Evolutionary conservation across 2,888 invertebrate species (phyloP).

Genomic region (Cosmorhoe ocellata): DNA sequence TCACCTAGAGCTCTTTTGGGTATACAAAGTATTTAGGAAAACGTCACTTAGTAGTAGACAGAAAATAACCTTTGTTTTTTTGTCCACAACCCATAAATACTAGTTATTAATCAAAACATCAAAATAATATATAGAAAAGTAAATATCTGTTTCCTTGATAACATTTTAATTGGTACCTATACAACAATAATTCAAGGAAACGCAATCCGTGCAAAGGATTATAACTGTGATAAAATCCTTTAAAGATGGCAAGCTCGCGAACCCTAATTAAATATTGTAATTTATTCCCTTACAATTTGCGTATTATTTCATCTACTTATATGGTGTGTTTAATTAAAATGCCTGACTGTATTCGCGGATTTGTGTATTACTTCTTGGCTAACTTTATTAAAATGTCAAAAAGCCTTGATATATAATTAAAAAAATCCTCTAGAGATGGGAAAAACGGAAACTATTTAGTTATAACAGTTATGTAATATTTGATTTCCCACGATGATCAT

Average conservation of each 20-base stretch:
- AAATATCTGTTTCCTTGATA: too few relatives aligned
- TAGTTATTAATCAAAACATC: too few relatives aligned
- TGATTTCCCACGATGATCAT: slow-evolving; percentile 71
- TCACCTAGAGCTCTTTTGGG: too few relatives aligned
- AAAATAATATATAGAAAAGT: too few relatives aligned
- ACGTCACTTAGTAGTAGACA: too few relatives aligned
- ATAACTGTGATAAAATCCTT: slow-evolving; percentile 52
- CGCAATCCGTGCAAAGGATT: slow-evolving; percentile 59
- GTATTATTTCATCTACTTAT: slow-evolving; percentile 49
- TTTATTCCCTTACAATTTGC: slow-evolving; percentile 62
- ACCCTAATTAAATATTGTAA: slow-evolving; percentile 76
- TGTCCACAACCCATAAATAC: too few relatives aligned
- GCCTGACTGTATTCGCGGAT: slow-evolving; percentile 26
- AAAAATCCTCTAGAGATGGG: background rate
- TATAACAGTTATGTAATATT: slow-evolving; percentile 75
- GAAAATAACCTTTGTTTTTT: too few relatives aligned
- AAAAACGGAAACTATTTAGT: slow-evolving; percentile 43
- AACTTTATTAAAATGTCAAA: slow-evolving; percentile 29
- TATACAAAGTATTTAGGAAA: too few relatives aligned
- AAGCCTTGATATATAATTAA: background rate
- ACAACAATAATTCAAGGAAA: slow-evolving; percentile 6
- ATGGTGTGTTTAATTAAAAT: slow-evolving; percentile 53
- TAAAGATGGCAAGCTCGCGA: slow-evolving; percentile 59
- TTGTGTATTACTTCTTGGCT: slow-evolving; percentile 37
- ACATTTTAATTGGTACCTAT: background rate